A percentile compares a stretch with the other conserved stretches of the same genome.
Conservation (phyloP, 2,797 vertebrate genomes). For the Hyperoplus immaculatus region DNA sequence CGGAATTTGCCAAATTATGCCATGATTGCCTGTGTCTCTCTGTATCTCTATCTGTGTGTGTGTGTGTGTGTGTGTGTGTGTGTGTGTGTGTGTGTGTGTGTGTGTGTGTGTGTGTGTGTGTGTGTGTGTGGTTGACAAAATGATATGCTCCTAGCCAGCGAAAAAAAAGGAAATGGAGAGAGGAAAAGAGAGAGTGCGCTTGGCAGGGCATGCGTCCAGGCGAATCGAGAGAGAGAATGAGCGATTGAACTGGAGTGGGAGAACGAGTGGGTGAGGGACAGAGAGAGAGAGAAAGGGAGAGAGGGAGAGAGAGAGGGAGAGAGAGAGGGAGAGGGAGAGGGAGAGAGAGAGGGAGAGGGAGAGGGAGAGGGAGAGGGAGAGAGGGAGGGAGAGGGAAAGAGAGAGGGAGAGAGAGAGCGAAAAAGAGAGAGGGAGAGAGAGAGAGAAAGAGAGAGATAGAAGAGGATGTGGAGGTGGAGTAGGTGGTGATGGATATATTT, state of each 20-base stretch:
- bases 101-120: no score
- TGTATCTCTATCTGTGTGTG: background rate
- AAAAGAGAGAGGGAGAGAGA: slow-evolving; percentile 40
- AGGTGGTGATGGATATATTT: slow-evolving; percentile 82
- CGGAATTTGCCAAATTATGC: slow-evolving; percentile 44
- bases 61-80: background rate
- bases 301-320: slow-evolving; percentile 60
- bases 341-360: slow-evolving; percentile 63
- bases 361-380: slow-evolving; percentile 75
- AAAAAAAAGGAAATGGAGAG: slow-evolving; percentile 67
- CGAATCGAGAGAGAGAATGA: slow-evolving; percentile 67
- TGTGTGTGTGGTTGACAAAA: slow-evolving; percentile 55
- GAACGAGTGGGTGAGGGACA: slow-evolving; percentile 68
- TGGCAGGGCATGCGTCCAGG: slow-evolving; percentile 65
- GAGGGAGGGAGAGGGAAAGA: slow-evolving; percentile 18
- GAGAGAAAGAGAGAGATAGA: slow-evolving; percentile 33
- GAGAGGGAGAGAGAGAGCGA: slow-evolving; percentile 23
- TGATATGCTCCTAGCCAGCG: slow-evolving; percentile 56
- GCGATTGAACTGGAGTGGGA: slow-evolving; percentile 69
- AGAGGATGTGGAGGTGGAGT: slow-evolving; percentile 53
- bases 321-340: slow-evolving; percentile 33
- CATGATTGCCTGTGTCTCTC: background rate
- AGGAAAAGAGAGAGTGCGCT: slow-evolving; percentile 65
- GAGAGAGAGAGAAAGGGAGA: slow-evolving; percentile 27
- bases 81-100: no score